Base-by-base conservation (phyloP, 2,888 invertebrate species). In the Temnothorax rugatulus region DNA sequence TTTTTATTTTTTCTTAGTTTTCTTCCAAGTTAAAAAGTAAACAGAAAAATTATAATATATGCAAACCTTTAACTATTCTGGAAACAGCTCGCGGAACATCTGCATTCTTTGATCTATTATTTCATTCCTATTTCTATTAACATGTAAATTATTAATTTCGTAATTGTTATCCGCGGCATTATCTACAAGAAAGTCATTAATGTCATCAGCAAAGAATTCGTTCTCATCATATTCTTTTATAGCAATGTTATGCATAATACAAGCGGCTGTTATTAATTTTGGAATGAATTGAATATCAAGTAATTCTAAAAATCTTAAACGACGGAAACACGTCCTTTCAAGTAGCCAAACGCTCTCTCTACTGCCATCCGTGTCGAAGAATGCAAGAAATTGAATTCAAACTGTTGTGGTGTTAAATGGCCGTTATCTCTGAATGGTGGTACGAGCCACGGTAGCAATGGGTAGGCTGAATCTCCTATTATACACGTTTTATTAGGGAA, bases 241-340 rank as follows among this genome's bases (percentile, higher is more conserved):
- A 7, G 74, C 76, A 61, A n/a, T n/a, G n/a, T n/a, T n/a, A 69
- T 86, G 85, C 29, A 88, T 82, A 41, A 87, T 83, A 66, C 83
- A 87, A 71, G 2, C 15, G 11, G 38, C 21, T 54, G 52, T 54
- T 54, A 54, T 21, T 54, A 71, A 54, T 71, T 88, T 81, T 18
- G 83, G 64, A 44, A 87, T 75, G 38, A 86, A 87, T 29, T 79
- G 47, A 64, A 87, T 74, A 38, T 87, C n/a, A 64, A 75, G 64
- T 29, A 84, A 85, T 64, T 86, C 83, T 47, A 88, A 88, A 29
- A 76, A 87, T 75, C 82, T 84, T 0, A 86, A 71, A 57, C 76
- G 82, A 44, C 75, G 76, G 69, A 87, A 88, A n/a, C n/a, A 63
- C 85, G 82, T 38, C 71, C 81, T 85, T 87, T 88, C 21, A 88